Evolutionary conservation across 1,140 invertebrate species (phyloP).

Genomic region (Eupristina koningsbergeri): DNA sequence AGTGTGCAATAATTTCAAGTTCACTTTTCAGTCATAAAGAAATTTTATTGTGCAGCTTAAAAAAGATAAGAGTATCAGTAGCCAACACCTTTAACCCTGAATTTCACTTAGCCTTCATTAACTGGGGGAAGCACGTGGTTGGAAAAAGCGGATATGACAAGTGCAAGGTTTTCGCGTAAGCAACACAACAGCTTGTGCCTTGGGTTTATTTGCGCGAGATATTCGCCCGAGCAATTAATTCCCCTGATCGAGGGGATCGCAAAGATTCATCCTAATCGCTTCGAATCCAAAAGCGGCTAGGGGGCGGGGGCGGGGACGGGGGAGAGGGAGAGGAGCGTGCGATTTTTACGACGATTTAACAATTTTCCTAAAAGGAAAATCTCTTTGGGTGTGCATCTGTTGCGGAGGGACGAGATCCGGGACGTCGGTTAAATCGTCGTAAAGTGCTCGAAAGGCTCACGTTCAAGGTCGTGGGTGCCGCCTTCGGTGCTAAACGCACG

Average conservation of each 20-base stretch:
- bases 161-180: neutral
- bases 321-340: no score
- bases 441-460: constrained; percentile 17
- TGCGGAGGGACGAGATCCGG: no score
- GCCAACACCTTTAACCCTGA: neutral
- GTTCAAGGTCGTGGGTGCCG: constrained; percentile 17
- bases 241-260: neutral
- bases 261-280: neutral
- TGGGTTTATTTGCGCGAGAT: constrained; percentile 7
- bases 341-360: no score
- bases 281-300: no score
- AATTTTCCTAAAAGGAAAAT: constrained; percentile 37
- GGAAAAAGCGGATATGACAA: neutral
- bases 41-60: neutral
- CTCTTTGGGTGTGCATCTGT: neutral
- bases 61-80: neutral
- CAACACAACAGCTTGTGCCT: neutral
- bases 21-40: neutral
- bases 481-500: neutral
- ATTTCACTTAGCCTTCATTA: neutral
- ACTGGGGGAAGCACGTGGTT: neutral
- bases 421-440: constrained; percentile 12
- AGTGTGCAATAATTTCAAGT: neutral
- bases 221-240: neutral
- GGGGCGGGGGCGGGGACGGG: no score